A percentile compares a stretch with the other conserved stretches of the same genome.
Conservation (phyloP, 2,888 invertebrate genomes). For the Amiota minor region DNA sequence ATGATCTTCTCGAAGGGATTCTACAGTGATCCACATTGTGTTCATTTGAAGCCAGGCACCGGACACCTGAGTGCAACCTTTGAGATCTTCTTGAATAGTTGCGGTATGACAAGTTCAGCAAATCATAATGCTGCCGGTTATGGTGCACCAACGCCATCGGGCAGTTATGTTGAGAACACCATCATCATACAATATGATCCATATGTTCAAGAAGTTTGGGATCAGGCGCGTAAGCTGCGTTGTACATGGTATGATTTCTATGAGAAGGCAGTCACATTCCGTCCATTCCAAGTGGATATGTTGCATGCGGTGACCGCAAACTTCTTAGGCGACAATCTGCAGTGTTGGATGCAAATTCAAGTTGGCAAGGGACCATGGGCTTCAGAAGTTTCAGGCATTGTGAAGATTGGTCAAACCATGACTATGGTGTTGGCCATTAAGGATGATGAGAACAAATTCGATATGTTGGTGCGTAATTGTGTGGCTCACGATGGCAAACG, state of each 20-base stretch:
- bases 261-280: constrained; percentile 94
- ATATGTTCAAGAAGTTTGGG: constrained; percentile 96
- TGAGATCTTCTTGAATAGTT: constrained; percentile 93
- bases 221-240: constrained; percentile 89
- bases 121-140: constrained; percentile 89
- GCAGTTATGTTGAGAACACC: constrained; percentile 94
- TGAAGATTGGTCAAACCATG: constrained; percentile 97
- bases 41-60: constrained; percentile 91
- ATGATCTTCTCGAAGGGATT: constrained; percentile 97
- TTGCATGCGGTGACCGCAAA: constrained; percentile 95
- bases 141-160: constrained; percentile 91
- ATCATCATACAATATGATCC: constrained; percentile 96
- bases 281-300: constrained; percentile 97
- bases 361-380: constrained; percentile 98
- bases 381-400: constrained; percentile 95
- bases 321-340: constrained; percentile 94
- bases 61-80: constrained; percentile 93
- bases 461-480: constrained; percentile 94
- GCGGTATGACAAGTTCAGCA: constrained; percentile 94
- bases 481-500: constrained; percentile 95
- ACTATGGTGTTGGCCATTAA: constrained; percentile 97
- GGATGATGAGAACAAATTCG: constrained; percentile 96
- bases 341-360: constrained; percentile 98
- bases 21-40: constrained; percentile 92
- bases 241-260: constrained; percentile 98